A percentile compares a stretch with the other conserved stretches of the same genome.
These are phyloP conservation scores for Enteromius unitaeniatus DNA, from an alignment of 2,797 vertebrate genomes.

Conservation along the genomic window DNA sequence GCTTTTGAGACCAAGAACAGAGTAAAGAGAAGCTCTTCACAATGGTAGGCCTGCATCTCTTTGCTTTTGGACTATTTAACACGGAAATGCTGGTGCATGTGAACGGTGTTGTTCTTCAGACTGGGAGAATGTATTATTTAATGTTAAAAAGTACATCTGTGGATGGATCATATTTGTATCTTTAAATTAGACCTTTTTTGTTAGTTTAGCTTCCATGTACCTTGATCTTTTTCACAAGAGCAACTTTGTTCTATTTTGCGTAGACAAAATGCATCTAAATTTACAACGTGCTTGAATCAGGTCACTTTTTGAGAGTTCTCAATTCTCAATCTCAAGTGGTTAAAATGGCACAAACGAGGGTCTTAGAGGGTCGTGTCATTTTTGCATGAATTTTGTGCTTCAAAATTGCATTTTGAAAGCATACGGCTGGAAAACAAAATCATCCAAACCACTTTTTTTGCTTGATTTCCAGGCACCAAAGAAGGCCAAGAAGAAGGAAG, in stretches of 20 bases:
- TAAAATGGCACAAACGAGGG: not conserved
- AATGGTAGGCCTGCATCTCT: constrained; percentile 63
- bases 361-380: not conserved
- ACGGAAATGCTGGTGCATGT: constrained; percentile 8
- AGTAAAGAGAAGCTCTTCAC: constrained; percentile 57
- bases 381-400: not conserved
- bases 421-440: not conserved
- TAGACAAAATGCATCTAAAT: not conserved
- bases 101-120: not conserved
- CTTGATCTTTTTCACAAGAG: not conserved
- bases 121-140: not conserved
- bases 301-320: not conserved
- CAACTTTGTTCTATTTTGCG: not conserved
- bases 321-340: not conserved
- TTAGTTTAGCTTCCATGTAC: not conserved
- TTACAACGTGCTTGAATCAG: not conserved
- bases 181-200: not conserved
- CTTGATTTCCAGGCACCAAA: constrained; percentile 78
- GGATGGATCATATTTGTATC: not conserved
- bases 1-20: constrained; percentile 56
- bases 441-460: not conserved
- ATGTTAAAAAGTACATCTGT: not conserved
- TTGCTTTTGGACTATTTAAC: constrained; percentile 2
- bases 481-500: constrained; percentile 85
- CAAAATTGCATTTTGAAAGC: not conserved